Evolutionary conservation across 2,888 invertebrate species (phyloP), one percentile per base, ranked within the genome.

Genomic region (Thymelicus lineola): DNA sequence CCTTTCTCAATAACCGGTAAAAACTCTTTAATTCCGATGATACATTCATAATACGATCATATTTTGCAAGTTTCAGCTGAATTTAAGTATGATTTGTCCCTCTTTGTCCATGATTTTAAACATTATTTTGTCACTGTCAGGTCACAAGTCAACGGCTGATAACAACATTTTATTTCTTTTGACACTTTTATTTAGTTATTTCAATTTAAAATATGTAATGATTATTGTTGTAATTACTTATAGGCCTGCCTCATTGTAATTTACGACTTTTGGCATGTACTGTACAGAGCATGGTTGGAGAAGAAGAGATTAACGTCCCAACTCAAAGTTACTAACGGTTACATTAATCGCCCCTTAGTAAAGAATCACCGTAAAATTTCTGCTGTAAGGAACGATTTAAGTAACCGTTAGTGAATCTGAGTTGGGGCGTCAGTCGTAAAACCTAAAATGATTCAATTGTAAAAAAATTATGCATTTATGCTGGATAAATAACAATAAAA

Each of bases 61-160:
- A 20, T 5, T 28, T 35, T 7, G 66, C 58, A 66, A 59, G 59
- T 45, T 67, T 61, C 67, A 67, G 10, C 53, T 53, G 38, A 63
- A 17, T 17, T 6, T 12, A 50, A 48, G n/a, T n/a, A n/a, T n/a
- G n/a, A n/a, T n/a, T n/a, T n/a, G n/a, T n/a, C n/a, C n/a, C n/a
- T n/a, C n/a, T n/a, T n/a, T n/a, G n/a, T 48, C 48, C 48, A 50
- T 50, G 15, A 10, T 48, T 48, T 48, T 48, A 6, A 48, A n/a
- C 28, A 10, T 48, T 48, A 15, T 48, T 6, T 15, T 48, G n/a
- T 48, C 5, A 15, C 15, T 48, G 28, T 28, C 28, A 28, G 28
- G 28, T 28, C 28, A 28, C 5, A 28, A 28, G 28, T 28, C 1
- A 28, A 28, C 28, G 28, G 28, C 3, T 28, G 28, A 28, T 3